Evolutionary conservation across 1,140 invertebrate species (phyloP).

Genomic region (Spodoptera frugiperda): DNA sequence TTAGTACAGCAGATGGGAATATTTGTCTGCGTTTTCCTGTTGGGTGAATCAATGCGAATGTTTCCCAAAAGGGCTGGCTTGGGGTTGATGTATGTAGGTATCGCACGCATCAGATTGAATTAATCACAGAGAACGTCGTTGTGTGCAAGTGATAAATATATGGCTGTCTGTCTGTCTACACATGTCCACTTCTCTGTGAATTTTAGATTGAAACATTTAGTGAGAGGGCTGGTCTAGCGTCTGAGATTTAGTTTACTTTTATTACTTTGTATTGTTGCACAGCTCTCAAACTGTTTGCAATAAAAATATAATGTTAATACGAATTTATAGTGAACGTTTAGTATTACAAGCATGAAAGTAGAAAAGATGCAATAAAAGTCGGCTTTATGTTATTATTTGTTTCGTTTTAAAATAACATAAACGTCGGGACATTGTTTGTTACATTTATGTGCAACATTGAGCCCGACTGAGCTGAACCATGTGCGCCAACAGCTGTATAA

Average conservation of each 20-base stretch:
- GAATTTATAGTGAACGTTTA: constrained; percentile 2
- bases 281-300: neutral
- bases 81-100: constrained; percentile 61
- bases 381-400: constrained; percentile 27
- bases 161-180: constrained; percentile 56
- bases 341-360: constrained; percentile 5
- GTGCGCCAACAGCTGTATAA: neutral
- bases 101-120: constrained; percentile 78
- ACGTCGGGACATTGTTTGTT: neutral
- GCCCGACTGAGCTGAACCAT: neutral
- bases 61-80: constrained; percentile 75
- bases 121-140: constrained; percentile 72
- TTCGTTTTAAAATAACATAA: constrained; percentile 32
- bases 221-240: neutral
- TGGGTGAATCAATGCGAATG: constrained; percentile 60
- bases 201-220: constrained; percentile 24
- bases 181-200: neutral
- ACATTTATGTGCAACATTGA: constrained; percentile 2
- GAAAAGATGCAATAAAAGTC: constrained; percentile 27
- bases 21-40: constrained; percentile 47
- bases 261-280: neutral
- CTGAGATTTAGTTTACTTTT: neutral
- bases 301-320: neutral
- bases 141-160: constrained; percentile 68
- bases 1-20: constrained; percentile 44